phyloP scores from a whole-genome alignment of 2,797 vertebrate genomes.

The Antrozous pallidus region DNA sequence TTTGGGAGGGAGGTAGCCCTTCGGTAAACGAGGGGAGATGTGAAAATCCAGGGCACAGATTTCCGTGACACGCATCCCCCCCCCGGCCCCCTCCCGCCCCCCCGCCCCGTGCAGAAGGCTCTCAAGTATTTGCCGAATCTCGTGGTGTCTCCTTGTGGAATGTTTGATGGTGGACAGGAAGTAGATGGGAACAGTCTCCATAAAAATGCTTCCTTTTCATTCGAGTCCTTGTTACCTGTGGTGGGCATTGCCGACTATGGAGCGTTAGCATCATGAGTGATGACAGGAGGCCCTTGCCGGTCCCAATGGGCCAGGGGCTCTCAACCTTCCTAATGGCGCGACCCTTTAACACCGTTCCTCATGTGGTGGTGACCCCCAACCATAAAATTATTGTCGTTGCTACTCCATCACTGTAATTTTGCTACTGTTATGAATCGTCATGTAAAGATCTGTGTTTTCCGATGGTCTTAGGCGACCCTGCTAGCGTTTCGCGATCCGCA shows the following conservation, averaged over 20 bases:
- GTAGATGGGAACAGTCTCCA: neutral
- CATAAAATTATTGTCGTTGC: too few relatives aligned
- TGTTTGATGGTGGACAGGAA: neutral
- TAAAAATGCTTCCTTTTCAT: neutral
- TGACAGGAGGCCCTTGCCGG: neutral
- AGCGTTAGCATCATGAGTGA: neutral
- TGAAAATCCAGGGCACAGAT: constrained; percentile 3
- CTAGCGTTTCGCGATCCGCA: too few relatives aligned
- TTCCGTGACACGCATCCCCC: neutral
- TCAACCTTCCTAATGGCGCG: too few relatives aligned
- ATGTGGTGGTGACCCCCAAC: too few relatives aligned
- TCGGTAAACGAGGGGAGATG: constrained; percentile 17
- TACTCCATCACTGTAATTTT: too few relatives aligned
- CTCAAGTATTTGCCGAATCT: neutral
- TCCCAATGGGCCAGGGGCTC: too few relatives aligned
- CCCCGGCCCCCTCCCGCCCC: neutral
- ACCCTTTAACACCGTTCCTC: too few relatives aligned
- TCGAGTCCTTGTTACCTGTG: neutral
- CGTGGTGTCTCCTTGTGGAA: neutral
- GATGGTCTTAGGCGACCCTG: too few relatives aligned
- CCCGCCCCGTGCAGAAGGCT: neutral
- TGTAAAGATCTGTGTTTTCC: too few relatives aligned
- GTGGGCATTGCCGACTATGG: neutral
- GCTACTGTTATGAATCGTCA: too few relatives aligned
- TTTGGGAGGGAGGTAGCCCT: constrained; percentile 46